These are phyloP conservation scores for Lophura swinhoii DNA, from an alignment of 2,797 vertebrate genomes.

Conservation along the genomic window DNA sequence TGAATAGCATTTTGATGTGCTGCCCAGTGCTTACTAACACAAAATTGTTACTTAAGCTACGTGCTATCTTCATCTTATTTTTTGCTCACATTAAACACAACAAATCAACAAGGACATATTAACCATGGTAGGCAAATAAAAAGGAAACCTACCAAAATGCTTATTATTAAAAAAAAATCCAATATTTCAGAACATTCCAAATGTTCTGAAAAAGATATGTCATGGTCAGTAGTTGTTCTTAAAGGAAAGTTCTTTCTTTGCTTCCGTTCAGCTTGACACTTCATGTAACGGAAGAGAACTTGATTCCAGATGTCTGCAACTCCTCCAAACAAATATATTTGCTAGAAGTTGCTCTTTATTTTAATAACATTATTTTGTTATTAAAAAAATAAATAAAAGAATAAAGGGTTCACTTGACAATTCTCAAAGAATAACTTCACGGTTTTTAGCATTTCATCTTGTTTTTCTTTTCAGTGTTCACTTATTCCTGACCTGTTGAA, in stretches of 20 bases:
- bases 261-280: slow-evolving; percentile 16
- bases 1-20: background rate
- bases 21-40: background rate
- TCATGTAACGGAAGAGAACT: background rate
- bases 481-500: background rate
- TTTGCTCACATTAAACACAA: background rate
- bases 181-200: too few species aligned
- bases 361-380: background rate
- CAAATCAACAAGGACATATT: background rate
- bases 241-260: background rate
- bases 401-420: background rate
- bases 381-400: background rate
- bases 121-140: background rate
- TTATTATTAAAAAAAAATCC: background rate
- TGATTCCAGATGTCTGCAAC: background rate
- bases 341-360: background rate
- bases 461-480: background rate
- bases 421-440: background rate
- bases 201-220: background rate
- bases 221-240: background rate
- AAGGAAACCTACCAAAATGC: background rate
- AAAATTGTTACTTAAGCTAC: background rate
- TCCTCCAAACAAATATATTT: background rate
- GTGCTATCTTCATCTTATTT: background rate
- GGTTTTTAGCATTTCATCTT: background rate